Evolutionary conservation across 2,113 vertebrate genomes (phyloP).

Genomic region (Leucosticte australis): DNA sequence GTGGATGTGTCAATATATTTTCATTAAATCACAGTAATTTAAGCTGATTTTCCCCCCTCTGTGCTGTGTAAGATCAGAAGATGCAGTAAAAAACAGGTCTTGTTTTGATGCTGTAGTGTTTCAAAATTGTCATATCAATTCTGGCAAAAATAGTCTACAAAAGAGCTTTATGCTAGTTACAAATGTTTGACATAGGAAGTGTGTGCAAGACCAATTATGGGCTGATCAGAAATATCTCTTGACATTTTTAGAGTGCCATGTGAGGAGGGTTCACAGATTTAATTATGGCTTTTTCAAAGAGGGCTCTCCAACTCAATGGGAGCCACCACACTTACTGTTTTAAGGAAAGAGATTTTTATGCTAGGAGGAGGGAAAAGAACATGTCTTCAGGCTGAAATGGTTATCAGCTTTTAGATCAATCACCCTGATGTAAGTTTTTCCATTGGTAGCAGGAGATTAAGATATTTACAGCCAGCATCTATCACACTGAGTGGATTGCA

Average conservation of each 20-base stretch:
- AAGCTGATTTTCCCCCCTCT: not conserved
- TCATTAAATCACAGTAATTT: not conserved
- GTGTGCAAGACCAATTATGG: conserved; percentile 13
- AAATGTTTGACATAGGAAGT: conserved; percentile 4
- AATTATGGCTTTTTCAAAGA: conserved; percentile 23
- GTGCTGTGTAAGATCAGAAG: not conserved
- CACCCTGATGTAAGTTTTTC: not conserved
- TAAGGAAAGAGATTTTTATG: not conserved
- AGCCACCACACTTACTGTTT: not conserved
- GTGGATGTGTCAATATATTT: not conserved
- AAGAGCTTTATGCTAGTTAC: conserved; percentile 1
- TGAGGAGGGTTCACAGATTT: not conserved
- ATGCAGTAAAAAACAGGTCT: not conserved
- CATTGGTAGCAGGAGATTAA: not conserved
- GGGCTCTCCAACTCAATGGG: not conserved
- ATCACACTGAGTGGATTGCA: not conserved
- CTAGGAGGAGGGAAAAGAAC: not conserved
- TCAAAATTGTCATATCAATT: not conserved
- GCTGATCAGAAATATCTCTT: conserved; percentile 32
- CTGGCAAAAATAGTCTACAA: not conserved
- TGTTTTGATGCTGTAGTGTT: not conserved
- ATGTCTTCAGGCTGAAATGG: not conserved
- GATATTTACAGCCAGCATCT: conserved; percentile 21
- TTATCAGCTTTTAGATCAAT: conserved; percentile 14
- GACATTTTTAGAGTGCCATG: conserved; percentile 20